Conservation (phyloP, 2,113 vertebrate species). For the Echinops telfairi region DNA sequence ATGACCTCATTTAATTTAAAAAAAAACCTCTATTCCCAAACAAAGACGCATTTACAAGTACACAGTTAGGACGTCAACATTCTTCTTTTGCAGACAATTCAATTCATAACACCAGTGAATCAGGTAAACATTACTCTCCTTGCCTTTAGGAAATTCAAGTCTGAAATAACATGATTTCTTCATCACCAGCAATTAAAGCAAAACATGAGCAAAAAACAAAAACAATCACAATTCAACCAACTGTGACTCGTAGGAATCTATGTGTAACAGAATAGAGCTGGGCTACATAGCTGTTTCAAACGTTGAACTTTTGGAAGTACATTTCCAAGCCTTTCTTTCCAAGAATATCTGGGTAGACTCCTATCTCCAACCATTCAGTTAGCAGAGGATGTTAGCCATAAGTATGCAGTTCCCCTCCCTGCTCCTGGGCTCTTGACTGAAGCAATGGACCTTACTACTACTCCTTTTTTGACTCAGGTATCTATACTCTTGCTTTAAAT, state of each 20-base stretch:
- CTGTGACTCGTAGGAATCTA: neutral
- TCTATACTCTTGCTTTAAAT: no score
- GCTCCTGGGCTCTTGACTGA: no score
- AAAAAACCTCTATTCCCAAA: neutral
- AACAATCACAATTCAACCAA: neutral
- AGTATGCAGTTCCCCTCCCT: no score
- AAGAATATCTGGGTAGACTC: no score
- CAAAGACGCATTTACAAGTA: neutral
- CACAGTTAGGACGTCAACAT: neutral
- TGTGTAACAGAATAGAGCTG: neutral
- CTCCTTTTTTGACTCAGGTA: no score
- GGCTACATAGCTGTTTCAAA: neutral
- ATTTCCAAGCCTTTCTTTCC: neutral
- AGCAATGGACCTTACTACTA: no score
- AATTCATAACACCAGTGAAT: neutral
- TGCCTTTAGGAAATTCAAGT: neutral
- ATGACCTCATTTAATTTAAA: neutral
- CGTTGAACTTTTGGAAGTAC: neutral
- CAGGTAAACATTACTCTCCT: neutral
- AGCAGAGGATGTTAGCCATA: no score
- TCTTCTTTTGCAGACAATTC: neutral
- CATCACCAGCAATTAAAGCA: neutral
- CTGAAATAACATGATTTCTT: neutral
- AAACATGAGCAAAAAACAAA: neutral
- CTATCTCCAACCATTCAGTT: no score